Evolutionary conservation across 2,113 vertebrate species (phyloP).

Genomic region (Tragelaphus imberbis): DNA sequence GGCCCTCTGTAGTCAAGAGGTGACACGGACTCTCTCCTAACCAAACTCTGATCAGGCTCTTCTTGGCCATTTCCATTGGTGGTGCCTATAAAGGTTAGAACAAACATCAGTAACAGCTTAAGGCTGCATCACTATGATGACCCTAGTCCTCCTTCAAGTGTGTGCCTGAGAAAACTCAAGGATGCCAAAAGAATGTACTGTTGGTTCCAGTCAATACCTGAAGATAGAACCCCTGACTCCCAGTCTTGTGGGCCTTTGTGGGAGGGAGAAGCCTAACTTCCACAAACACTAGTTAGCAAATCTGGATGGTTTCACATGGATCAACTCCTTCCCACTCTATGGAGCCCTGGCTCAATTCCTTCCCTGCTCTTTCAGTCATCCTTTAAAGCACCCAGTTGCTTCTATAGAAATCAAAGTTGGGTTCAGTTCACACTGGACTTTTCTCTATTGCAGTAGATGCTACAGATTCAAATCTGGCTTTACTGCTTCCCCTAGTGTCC

Average conservation of each 20-base stretch:
- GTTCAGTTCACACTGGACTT: not conserved
- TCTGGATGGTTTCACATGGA: not conserved
- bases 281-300: not conserved
- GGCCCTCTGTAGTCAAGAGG: not conserved
- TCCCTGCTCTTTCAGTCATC: not conserved
- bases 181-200: not conserved
- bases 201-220: not conserved
- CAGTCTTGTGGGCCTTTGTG: not conserved
- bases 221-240: too few species aligned
- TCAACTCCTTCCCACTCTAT: not conserved
- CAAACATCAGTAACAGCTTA: not conserved
- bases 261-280: not conserved
- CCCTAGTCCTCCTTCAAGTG: not conserved
- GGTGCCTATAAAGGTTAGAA: not conserved
- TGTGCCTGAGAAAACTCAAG: not conserved
- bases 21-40: not conserved
- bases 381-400: not conserved
- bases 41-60: not conserved
- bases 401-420: not conserved
- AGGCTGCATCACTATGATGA: not conserved
- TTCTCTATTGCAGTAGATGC: not conserved
- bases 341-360: not conserved
- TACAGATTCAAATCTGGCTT: not conserved
- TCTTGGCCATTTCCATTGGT: not conserved
- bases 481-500: not conserved